A percentile compares a stretch with the other conserved stretches of the same genome.
phyloP scores from a whole-genome alignment of 2,888 invertebrate genomes.

The Lepidochrysops patricia region DNA sequence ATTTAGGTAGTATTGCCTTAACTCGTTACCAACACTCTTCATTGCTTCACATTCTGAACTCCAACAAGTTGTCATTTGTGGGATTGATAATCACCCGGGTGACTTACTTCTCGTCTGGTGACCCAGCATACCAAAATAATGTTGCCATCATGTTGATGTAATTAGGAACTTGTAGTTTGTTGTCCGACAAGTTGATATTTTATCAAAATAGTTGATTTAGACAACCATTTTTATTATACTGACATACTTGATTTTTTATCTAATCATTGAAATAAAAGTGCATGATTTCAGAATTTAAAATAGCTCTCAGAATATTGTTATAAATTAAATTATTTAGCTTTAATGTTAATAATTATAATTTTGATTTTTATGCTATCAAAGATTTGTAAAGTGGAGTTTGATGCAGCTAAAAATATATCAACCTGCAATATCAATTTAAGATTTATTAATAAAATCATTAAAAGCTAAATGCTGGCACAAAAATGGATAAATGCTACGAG shows the following conservation, averaged over 20 bases:
- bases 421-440: neutral
- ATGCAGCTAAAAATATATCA: neutral
- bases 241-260: constrained; percentile 68
- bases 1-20: neutral
- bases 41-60: constrained; percentile 27
- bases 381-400: neutral
- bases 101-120: neutral
- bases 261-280: constrained; percentile 62
- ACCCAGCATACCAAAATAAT: constrained; percentile 11
- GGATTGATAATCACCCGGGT: constrained; percentile 31
- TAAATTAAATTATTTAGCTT: constrained; percentile 48
- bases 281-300: constrained; percentile 55
- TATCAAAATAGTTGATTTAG: constrained; percentile 71
- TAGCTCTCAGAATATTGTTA: constrained; percentile 52
- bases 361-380: constrained; percentile 9
- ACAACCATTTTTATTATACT: constrained; percentile 67
- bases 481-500: neutral
- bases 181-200: constrained; percentile 69
- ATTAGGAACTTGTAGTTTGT: constrained; percentile 68
- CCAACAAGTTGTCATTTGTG: constrained; percentile 50
- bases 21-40: neutral
- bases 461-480: neutral
- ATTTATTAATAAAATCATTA: neutral
- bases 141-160: constrained; percentile 41
- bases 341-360: constrained; percentile 33